These are phyloP conservation scores for Morphnarchus princeps DNA, from an alignment of 2,113 vertebrate genomes.

Conservation along the genomic window DNA sequence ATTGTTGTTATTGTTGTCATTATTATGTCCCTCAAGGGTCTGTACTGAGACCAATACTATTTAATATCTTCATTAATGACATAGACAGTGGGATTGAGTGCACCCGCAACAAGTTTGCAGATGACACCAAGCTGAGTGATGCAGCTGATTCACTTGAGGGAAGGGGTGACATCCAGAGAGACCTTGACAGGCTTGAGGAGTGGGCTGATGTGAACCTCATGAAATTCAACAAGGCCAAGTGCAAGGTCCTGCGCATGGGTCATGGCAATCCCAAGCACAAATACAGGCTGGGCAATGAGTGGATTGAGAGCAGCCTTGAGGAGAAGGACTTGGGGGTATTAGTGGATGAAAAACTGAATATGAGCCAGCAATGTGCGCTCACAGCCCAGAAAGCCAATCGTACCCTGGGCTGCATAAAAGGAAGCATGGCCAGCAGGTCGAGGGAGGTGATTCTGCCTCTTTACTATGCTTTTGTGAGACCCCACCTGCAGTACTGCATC, in stretches of 20 bases:
- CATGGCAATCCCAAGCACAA: background rate
- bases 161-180: background rate
- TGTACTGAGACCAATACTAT: background rate
- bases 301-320: too few species aligned
- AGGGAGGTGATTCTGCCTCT: background rate
- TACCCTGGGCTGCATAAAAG: background rate
- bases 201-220: background rate
- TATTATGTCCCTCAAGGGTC: background rate
- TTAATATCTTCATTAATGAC: background rate
- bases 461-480: background rate
- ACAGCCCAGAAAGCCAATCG: accelerated
- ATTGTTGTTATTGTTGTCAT: too few species aligned
- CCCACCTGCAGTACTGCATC: background rate
- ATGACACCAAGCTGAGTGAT: background rate
- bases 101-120: background rate
- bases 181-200: background rate
- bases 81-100: background rate
- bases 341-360: too few species aligned
- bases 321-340: background rate
- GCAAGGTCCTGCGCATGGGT: background rate
- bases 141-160: background rate
- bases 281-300: background rate
- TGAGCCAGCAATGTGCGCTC: too few species aligned
- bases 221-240: background rate
- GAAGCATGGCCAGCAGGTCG: accelerated